phyloP scores from a whole-genome alignment of 2,888 invertebrate species.

The Protophormia terraenovae region DNA sequence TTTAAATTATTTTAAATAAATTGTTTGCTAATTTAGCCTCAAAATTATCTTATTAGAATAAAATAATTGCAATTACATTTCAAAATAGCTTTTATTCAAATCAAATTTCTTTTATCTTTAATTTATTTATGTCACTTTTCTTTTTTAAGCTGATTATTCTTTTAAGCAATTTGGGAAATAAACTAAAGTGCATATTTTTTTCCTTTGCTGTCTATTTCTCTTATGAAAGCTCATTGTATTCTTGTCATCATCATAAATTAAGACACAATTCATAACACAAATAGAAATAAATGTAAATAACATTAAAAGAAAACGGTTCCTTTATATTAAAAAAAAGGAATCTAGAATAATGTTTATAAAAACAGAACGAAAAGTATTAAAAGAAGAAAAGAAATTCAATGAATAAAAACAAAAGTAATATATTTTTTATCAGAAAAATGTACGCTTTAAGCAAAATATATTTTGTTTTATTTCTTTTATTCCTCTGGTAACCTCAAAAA shows the following conservation, averaged over 20 bases:
- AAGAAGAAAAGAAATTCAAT: not conserved
- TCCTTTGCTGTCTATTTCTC: not conserved
- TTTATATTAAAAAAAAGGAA: not conserved
- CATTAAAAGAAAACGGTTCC: not conserved
- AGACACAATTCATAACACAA: slow-evolving; percentile 2
- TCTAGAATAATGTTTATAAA: not conserved
- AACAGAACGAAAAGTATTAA: not conserved
- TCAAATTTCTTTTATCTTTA: not conserved
- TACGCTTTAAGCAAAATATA: slow-evolving; percentile 20
- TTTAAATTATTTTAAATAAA: too few species aligned
- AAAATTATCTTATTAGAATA: too few species aligned
- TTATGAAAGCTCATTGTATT: too few species aligned
- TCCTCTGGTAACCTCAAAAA: not conserved
- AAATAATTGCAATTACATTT: too few species aligned
- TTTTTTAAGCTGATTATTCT: not conserved
- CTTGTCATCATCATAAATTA: slow-evolving; percentile 25
- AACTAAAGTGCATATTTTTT: not conserved
- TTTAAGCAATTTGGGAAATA: not conserved
- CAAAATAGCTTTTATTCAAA: not conserved
- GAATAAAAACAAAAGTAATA: slow-evolving; percentile 5
- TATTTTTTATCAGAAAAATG: not conserved
- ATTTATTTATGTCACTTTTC: not conserved
- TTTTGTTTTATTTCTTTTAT: not conserved
- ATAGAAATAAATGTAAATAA: slow-evolving; percentile 1
- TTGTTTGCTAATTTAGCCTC: too few species aligned